phyloP scores from a whole-genome alignment of 1,140 invertebrate species.

The Aphis gossypii region DNA sequence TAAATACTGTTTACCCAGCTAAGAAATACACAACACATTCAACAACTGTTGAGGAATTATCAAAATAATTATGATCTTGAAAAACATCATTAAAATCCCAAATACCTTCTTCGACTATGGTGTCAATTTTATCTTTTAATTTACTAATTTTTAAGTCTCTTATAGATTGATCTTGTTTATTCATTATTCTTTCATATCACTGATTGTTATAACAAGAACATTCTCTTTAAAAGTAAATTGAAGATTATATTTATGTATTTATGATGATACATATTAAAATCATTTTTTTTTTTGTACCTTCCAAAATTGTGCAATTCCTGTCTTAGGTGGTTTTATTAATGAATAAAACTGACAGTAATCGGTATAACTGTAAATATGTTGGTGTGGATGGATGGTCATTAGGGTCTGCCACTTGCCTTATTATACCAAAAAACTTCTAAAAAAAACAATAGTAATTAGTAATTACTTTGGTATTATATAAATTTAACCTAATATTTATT shows the following conservation, averaged over 20 bases:
- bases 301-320: background rate
- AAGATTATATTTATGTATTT: background rate
- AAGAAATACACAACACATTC: slow-evolving; percentile 31
- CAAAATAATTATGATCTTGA: background rate
- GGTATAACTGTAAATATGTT: background rate
- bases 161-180: background rate
- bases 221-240: background rate
- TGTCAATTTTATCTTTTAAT: background rate
- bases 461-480: background rate
- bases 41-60: background rate
- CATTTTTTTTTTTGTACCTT: background rate
- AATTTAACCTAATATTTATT: background rate
- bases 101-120: background rate
- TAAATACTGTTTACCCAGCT: slow-evolving; percentile 15
- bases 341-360: slow-evolving; percentile 15
- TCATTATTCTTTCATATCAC: background rate
- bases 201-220: background rate
- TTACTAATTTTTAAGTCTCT: background rate
- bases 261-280: background rate
- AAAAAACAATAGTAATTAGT: background rate
- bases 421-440: background rate
- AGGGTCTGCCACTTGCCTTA: background rate
- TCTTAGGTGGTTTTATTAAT: background rate
- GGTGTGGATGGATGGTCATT: background rate
- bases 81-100: background rate